These are phyloP conservation scores for Tapirus terrestris DNA, from an alignment of 2,113 vertebrate species.

Conservation along the genomic window DNA sequence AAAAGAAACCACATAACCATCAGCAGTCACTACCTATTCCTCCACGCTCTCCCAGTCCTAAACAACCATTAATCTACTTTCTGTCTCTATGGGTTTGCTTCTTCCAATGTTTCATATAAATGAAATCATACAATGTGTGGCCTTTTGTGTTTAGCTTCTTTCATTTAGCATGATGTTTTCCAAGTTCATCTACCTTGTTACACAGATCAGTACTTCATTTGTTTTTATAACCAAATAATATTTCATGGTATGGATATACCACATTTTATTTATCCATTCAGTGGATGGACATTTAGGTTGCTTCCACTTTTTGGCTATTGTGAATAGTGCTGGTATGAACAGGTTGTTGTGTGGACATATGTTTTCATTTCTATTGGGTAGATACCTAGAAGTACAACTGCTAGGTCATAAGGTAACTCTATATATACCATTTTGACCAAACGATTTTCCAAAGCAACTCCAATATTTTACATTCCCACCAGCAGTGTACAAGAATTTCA, in stretches of 20 bases:
- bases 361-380: background rate
- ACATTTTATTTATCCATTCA: background rate
- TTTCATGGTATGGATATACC: background rate
- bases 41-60: background rate
- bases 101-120: slow-evolving; percentile 5
- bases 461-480: background rate
- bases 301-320: background rate
- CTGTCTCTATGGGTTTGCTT: background rate
- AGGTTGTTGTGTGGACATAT: background rate
- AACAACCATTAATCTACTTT: background rate
- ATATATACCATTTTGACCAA: background rate
- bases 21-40: background rate
- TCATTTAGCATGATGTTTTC: background rate
- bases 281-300: background rate
- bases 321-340: background rate
- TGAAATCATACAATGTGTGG: background rate
- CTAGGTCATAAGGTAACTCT: background rate
- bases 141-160: background rate
- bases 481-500: background rate
- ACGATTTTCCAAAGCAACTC: background rate
- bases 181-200: background rate
- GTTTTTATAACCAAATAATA: slow-evolving; percentile 23
- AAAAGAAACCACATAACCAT: background rate
- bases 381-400: background rate
- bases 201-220: background rate